Base-by-base conservation (phyloP, 2,113 vertebrate species). In the Parotia lawesii region DNA sequence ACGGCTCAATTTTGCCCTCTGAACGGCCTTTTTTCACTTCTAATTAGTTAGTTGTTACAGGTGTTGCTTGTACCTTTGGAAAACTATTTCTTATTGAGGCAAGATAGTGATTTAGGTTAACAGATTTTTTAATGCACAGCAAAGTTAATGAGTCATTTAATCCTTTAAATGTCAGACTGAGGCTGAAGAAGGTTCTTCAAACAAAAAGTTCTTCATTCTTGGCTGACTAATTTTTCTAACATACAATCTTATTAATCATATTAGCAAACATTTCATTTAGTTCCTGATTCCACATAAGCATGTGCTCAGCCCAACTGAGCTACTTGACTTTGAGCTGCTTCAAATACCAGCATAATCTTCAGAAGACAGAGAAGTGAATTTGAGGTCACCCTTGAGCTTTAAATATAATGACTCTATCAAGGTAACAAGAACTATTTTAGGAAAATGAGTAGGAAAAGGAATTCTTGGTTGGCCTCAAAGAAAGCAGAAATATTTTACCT, bases 401-500 rank as follows among this genome's bases (percentile, higher is more conserved):
- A 78, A 79, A 75, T 83, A 33, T 50, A 42, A 38, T 40, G 33
- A 66, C 21, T 35, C 35, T 51, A 33, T 74, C 42, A 64, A 35
- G 12, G n/a, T 65, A 69, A 53, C 3, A 2, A 89, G 42, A 85
- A 51, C 37, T 53, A 38, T 11, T 42, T 72, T 35, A 19, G 45
- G 51, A 85, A 94, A 85, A 78, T 40, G n/a, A 5, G 33, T 56
- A 47, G 53, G 14, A 53, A 66, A 83, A 87, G 21, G 38, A 85
- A 47, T 69, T 85, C 4, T 61, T 94, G 54, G 8, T 57, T 60
- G 69, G 56, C 25, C 29, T 77, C 23, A 73, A 25, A 56, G 58
- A 85, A 85, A 90, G 70, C 21, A 91, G 56, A 50, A 45, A 64
- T 80, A 80, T 95, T 95, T 50, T 92, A 99, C 99, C 97, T 99